Conservation (phyloP, 2,888 invertebrate genomes). For the Andrena camellia region DNA sequence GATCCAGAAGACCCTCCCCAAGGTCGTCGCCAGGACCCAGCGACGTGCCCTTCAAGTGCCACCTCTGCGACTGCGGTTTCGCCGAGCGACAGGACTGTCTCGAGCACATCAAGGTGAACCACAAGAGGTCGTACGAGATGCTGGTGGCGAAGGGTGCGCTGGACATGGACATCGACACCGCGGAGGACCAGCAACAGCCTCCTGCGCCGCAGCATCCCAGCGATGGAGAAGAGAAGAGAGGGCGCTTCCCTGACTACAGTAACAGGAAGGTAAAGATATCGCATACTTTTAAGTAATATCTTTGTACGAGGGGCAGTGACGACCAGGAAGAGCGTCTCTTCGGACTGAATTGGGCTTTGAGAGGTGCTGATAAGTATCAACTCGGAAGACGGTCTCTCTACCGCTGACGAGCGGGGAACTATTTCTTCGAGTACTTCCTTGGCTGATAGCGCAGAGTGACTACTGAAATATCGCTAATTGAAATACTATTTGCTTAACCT, state of each 20-base stretch:
- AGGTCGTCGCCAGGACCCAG: constrained; percentile 84
- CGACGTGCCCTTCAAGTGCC: constrained; percentile 95
- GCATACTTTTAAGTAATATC: background rate
- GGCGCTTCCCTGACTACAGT: constrained; percentile 94
- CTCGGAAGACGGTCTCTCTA: too few species aligned
- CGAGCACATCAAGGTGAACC: constrained; percentile 92
- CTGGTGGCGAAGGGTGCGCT: constrained; percentile 93
- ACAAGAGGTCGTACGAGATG: constrained; percentile 92
- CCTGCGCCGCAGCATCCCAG: constrained; percentile 87
- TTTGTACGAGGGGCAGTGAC: too few species aligned
- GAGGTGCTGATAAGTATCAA: too few species aligned
- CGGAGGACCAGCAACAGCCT: constrained; percentile 84
- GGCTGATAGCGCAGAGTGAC: too few species aligned
- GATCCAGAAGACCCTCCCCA: constrained; percentile 78
- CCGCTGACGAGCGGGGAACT: too few species aligned
- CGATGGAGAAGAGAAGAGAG: constrained; percentile 90
- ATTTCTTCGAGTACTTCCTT: too few species aligned
- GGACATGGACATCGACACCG: constrained; percentile 87
- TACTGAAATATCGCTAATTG: too few species aligned
- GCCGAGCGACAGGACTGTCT: constrained; percentile 92
- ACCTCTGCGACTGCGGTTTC: constrained; percentile 95
- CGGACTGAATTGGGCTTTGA: too few species aligned
- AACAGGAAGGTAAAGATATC: constrained; percentile 90
- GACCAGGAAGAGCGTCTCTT: too few species aligned
- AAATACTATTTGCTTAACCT: too few species aligned